A percentile compares a stretch with the other conserved stretches of the same genome.
phyloP scores from a whole-genome alignment of 2,797 vertebrate species.

The Spinibarbus caldwelli region DNA sequence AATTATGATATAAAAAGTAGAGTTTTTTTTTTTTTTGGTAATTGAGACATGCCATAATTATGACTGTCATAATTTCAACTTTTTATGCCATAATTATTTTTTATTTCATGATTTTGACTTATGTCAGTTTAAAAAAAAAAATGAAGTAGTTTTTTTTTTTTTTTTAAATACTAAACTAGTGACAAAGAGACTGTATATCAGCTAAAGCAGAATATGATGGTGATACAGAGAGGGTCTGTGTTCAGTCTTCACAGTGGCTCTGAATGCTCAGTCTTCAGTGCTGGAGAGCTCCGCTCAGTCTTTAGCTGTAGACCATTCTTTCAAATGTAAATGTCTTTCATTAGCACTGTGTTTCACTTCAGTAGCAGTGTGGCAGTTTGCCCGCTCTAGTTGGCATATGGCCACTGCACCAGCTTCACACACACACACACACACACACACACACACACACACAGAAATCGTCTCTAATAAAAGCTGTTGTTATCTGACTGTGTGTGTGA shows the following conservation, averaged over 20 bases:
- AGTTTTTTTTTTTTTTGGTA: too few species aligned
- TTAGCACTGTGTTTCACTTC: constrained; percentile 28
- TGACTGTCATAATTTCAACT: background rate
- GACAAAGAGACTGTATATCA: too few species aligned
- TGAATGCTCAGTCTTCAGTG: background rate
- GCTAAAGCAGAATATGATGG: background rate
- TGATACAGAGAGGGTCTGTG: background rate
- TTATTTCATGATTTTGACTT: background rate
- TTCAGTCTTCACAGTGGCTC: background rate
- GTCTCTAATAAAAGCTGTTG: constrained; percentile 59
- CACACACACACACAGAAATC: constrained; percentile 33
- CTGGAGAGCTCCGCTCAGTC: background rate
- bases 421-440: constrained; percentile 3
- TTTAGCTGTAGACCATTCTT: background rate
- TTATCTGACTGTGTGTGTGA: constrained; percentile 41
- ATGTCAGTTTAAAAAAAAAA: background rate
- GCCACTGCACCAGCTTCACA: constrained; percentile 46
- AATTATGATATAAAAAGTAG: background rate
- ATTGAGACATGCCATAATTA: background rate
- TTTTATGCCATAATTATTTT: background rate
- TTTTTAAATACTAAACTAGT: too few species aligned
- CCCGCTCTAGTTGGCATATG: constrained; percentile 54
- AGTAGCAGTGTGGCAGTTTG: constrained; percentile 39
- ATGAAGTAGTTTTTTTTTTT: too few species aligned
- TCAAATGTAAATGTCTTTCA: constrained; percentile 26